Evolutionary conservation across 1,140 invertebrate genomes (phyloP), one percentile per base, ranked within the genome.

Genomic region (Pararge aegeria): DNA sequence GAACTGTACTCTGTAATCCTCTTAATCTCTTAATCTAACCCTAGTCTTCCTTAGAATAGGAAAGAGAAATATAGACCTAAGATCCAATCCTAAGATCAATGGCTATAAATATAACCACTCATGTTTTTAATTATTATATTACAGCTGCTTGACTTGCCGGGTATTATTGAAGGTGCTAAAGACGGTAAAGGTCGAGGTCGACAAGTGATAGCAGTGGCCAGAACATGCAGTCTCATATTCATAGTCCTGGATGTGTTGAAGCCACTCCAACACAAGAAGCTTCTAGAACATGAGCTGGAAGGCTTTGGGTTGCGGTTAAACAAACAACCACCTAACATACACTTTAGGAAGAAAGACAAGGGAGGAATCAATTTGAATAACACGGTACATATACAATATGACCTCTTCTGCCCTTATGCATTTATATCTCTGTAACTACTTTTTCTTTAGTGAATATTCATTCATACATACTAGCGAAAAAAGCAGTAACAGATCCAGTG

Each of bases 91-190:
- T n/a, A n/a, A n/a, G n/a, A n/a, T n/a, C n/a, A n/a, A n/a, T n/a
- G n/a, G n/a, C n/a, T n/a, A n/a, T n/a, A 24, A 24, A 7, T 24
- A 4, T 7, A 4, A 24, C 24, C 7, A 2, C 7, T 24, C 10
- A 30, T 10, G 5, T 30, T 6, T 7, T 1, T 30, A 30, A 5
- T 1, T 30, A 30, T 7, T 7, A 1, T 46, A 44, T 79, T 92
- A 42, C 87, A 98, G 95, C 90, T 99, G 19, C 91, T 99, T 2
- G 99, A 99, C 95, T 92, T 99, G 62, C 99, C 99, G 63, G 99
- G 99, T 92, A 99, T 99, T 87, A 99, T 99, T 82, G 99, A 99
- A 92, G 99, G 99, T 68, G 99, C 99, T n/a, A 99, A 99, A 87
- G 99, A 99, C 87, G 97, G 97, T 34, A 99, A 99, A 91, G 98